phyloP scores from a whole-genome alignment of 2,797 vertebrate genomes.

The Australoheros facetus region DNA sequence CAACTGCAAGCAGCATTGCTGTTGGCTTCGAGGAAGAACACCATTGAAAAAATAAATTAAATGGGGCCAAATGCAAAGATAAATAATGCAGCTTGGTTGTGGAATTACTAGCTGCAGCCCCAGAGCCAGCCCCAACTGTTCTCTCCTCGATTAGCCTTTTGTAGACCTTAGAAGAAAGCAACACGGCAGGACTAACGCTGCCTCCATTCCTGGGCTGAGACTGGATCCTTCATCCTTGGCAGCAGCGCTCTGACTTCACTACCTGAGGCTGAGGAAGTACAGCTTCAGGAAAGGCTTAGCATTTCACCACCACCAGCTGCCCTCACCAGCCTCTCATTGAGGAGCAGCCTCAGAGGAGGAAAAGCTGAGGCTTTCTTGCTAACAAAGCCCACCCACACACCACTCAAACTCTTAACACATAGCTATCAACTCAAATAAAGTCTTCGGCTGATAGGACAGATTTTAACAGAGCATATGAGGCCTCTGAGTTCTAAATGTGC shows the following conservation, averaged over 20 bases:
- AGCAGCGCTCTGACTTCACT: slow-evolving; percentile 49
- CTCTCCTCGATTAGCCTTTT: slow-evolving; percentile 77
- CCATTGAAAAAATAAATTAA: slow-evolving; percentile 82
- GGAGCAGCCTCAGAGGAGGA: slow-evolving; percentile 60
- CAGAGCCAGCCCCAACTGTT: slow-evolving; percentile 68
- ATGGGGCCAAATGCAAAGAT: slow-evolving; percentile 77
- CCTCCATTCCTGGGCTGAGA: slow-evolving; percentile 55
- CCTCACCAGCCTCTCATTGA: slow-evolving; percentile 64
- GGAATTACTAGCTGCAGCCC: slow-evolving; percentile 71
- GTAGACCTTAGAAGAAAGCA: slow-evolving; percentile 75
- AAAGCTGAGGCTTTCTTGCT: slow-evolving; percentile 47
- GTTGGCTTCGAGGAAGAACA: slow-evolving; percentile 69
- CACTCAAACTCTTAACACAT: slow-evolving; percentile 38
- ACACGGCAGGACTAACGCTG: slow-evolving; percentile 35
- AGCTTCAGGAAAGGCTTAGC: slow-evolving; percentile 77
- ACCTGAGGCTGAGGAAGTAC: slow-evolving; percentile 77
- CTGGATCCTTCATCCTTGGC: slow-evolving; percentile 68
- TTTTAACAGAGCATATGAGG: slow-evolving; percentile 19
- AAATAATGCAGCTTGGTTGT: slow-evolving; percentile 81
- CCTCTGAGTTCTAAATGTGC: slow-evolving; percentile 14
- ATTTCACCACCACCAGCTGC: slow-evolving; percentile 67
- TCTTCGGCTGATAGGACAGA: slow-evolving; percentile 26
- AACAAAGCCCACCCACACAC: slow-evolving; percentile 65
- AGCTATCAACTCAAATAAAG: slow-evolving; percentile 49
- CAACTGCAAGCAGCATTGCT: slow-evolving; percentile 66